A percentile compares a stretch with the other conserved stretches of the same genome.
phyloP scores from a whole-genome alignment of 2,888 invertebrate genomes.

The Ferdinandea cuprea region DNA sequence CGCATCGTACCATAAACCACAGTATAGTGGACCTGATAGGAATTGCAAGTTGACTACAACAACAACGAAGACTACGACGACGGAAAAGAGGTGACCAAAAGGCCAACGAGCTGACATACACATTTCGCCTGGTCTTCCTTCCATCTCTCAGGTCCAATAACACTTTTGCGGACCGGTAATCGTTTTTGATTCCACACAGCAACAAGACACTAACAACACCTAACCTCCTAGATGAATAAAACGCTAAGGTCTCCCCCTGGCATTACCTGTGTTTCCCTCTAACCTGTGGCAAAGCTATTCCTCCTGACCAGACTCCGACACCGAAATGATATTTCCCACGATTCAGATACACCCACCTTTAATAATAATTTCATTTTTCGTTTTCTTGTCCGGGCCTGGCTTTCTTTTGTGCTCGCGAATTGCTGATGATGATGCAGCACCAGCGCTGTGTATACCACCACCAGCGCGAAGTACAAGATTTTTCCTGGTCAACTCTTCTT shows the following conservation, averaged over 20 bases:
- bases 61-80: slow-evolving; percentile 35
- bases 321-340: slow-evolving; percentile 75
- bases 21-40: slow-evolving; percentile 62
- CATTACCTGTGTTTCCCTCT: slow-evolving; percentile 57
- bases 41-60: slow-evolving; percentile 63
- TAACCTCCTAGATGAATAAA: slow-evolving; percentile 73
- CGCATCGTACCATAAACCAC: slow-evolving; percentile 71
- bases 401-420: slow-evolving; percentile 72
- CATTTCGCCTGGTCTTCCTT: slow-evolving; percentile 68
- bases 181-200: slow-evolving; percentile 72
- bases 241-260: slow-evolving; percentile 60
- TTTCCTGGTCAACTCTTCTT: slow-evolving; percentile 58
- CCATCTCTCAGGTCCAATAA: slow-evolving; percentile 52
- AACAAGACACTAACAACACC: slow-evolving; percentile 70
- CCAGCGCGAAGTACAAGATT: slow-evolving; percentile 39
- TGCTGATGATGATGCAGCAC: slow-evolving; percentile 67
- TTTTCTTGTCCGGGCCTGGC: slow-evolving; percentile 48
- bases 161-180: slow-evolving; percentile 63
- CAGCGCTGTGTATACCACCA: slow-evolving; percentile 40
- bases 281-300: slow-evolving; percentile 47
- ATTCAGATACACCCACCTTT: slow-evolving; percentile 77
- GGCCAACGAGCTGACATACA: slow-evolving; percentile 75
- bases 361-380: slow-evolving; percentile 74
- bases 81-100: slow-evolving; percentile 72
- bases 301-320: slow-evolving; percentile 58